Evolutionary conservation across 2,888 invertebrate genomes (phyloP), one percentile per base, ranked within the genome.

Genomic region (Ormyrus labotus): DNA sequence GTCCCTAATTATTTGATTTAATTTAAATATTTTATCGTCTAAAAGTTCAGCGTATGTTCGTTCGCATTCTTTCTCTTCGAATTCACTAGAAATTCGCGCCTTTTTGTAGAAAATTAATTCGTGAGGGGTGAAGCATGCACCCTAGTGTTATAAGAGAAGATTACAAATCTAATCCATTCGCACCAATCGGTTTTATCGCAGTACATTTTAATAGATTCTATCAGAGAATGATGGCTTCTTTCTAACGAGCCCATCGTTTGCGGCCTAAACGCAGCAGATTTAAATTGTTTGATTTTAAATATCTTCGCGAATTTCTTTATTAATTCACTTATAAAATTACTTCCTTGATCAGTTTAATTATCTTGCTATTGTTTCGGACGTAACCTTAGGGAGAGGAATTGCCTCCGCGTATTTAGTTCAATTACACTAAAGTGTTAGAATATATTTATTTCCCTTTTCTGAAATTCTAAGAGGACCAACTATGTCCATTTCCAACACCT

Each of bases 191-290:
- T 34, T n/a, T 65, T 65, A 34, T 78, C 7, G 1, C 5, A 19
- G n/a, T 19, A 67, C 47, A 57, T 53, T 79, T 72, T 78, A n/a
- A 72, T 6, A n/a, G 65, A 78, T 45, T 78, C 65, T 2, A 50
- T n/a, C 5, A 72, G 50, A 0, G 60, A n/a, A 9, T 72, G 67
- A 13, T 78, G 78, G 2, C 58, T 67, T 45, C 72, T 10, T 11
- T 78, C 65, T n/a, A 72, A 6, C 6, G 67, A 58, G 0, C 72
- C 71, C 9, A 53, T 60, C 1, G 71, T 45, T 13, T 78, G 65
- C 6, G 71, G 67, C 0, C n/a, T 34, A 34, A 71, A 78, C 2
- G 58, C 65, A 0, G 75, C 45, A 2, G 71, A 57, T 6, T 8
- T 19, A 1, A 19, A 19, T 0, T 19, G 1, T 19, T 19, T 19